Evolutionary conservation across 2,797 vertebrate genomes (phyloP), one percentile per base, ranked within the genome.

Genomic region (Gymnocypris eckloni): DNA sequence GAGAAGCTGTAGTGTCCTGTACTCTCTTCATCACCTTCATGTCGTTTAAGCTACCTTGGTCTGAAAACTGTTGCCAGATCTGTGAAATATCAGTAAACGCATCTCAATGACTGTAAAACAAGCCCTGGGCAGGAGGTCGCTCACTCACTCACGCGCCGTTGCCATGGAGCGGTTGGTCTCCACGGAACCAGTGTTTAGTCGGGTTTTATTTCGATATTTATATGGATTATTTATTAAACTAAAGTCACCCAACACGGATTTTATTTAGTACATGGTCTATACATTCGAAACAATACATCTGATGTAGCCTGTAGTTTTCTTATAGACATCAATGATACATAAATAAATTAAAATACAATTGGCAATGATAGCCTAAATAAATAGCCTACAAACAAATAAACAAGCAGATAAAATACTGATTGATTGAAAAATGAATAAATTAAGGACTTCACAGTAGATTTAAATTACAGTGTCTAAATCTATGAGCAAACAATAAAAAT

Each of bases 151-250:
- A 20, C n/a, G 50, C 52, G 12, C 45, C 71, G 91, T 92, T 92
- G 91, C 91, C 89, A 91, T 85, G 86, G 89, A 76, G 86, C 81
- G 69, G 10, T 25, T 37, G 77, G 91, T 93, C 88, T 91, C 88
- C 90, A 92, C 90, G 89, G 88, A 39, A 54, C 76, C 90, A 76
- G 64, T 73, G 86, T 84, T 87, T 86, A 73, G 64, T 87, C n/a
- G 43, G 64, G 20, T 48, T 37, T n/a, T 33, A 61, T 28, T 70
- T 37, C 15, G 33, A 1, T 12, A 7, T 28, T 66, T n/a, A 20
- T 39, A 69, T 78, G 22, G 43, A 59, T 75, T 70, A 70, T 86
- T 77, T 70, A 77, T 77, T 82, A 45, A 56, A 43, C 18, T 20
- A 1, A 41, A 73, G 4, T 82, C n/a, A 77, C 13, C 16, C 6